These are phyloP conservation scores for Hypocryptadius cinnamomeus DNA, from an alignment of 2,113 vertebrate species.

Conservation along the genomic window DNA sequence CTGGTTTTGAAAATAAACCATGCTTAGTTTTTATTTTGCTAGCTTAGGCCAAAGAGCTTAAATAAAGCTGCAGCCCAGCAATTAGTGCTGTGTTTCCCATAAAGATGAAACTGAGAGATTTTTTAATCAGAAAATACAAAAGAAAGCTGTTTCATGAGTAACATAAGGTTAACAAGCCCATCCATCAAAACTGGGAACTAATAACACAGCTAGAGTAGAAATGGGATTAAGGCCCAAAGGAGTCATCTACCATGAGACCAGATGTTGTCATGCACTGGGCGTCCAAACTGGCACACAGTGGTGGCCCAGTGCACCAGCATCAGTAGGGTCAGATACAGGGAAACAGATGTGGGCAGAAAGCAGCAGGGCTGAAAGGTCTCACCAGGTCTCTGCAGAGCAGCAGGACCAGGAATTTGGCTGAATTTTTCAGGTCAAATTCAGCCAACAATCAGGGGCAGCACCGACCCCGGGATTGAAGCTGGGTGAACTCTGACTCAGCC, in stretches of 20 bases:
- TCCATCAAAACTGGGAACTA: not conserved
- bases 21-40: not conserved
- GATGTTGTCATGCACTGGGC: not conserved
- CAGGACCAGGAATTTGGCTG: not conserved
- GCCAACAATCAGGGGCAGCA: no score
- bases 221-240: not conserved
- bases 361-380: not conserved
- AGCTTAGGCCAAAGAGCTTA: not conserved
- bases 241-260: not conserved
- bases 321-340: not conserved
- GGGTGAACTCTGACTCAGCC: no score
- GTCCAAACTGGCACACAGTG: not conserved
- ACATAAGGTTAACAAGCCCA: not conserved
- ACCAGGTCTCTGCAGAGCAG: not conserved
- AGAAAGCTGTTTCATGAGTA: not conserved
- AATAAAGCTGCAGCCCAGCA: not conserved
- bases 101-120: not conserved
- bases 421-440: not conserved
- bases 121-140: not conserved
- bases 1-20: not conserved
- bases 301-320: not conserved
- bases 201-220: not conserved
- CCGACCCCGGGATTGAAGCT: no score
- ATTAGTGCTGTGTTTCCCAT: not conserved
- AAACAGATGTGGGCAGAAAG: not conserved